Percentiles rank a stretch among this genome's conserved stretches.
Conservation (phyloP, 2,888 invertebrate species). For the Pachymerium ferrugineum region DNA sequence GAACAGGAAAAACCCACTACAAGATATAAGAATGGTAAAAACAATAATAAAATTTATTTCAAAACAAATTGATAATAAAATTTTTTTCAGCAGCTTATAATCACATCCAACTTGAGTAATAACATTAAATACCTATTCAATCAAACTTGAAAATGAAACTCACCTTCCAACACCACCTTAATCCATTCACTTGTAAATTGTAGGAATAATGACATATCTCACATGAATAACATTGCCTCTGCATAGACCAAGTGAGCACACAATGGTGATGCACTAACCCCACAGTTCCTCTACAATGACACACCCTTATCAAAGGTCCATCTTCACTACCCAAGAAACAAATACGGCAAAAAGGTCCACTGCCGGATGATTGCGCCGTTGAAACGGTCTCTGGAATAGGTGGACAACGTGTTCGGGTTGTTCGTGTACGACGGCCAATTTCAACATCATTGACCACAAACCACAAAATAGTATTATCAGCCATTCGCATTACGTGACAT, state of each 20-base stretch:
- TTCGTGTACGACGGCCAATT: background rate
- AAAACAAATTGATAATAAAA: background rate
- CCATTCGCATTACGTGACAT: background rate
- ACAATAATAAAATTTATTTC: background rate
- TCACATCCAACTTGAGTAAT: too few species aligned
- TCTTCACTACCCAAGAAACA: conserved; percentile 29
- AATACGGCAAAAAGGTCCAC: conserved; percentile 15
- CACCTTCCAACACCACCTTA: conserved; percentile 29
- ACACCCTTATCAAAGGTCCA: background rate
- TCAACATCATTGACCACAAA: background rate
- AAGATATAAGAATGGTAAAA: background rate
- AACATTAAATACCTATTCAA: background rate
- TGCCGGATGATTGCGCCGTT: background rate
- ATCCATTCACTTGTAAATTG: conserved; percentile 11
- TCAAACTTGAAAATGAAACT: background rate
- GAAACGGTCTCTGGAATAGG: background rate
- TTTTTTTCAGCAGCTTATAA: too few species aligned
- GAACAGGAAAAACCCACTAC: conserved; percentile 19
- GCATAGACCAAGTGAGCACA: background rate
- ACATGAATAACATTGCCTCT: conserved; percentile 20
- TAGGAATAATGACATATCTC: conserved; percentile 27
- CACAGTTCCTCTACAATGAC: conserved; percentile 23
- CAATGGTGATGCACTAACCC: conserved; percentile 10
- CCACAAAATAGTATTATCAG: background rate
- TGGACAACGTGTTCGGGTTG: background rate